These are phyloP conservation scores for Lasioglossum albipes DNA, from an alignment of 1,140 invertebrate species.

Conservation along the genomic window DNA sequence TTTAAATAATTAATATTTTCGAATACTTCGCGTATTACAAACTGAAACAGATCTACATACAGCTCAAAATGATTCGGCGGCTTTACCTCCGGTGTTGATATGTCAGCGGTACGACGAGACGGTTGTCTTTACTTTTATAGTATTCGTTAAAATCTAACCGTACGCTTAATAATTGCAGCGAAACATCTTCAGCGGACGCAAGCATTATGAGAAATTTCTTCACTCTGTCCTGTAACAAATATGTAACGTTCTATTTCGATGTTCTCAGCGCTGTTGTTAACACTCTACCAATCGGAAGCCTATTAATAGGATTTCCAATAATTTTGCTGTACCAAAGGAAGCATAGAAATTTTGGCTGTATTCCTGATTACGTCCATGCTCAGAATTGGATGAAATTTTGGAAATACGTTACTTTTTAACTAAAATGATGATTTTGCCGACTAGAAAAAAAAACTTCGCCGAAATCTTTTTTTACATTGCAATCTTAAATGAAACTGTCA, in stretches of 20 bases:
- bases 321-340: no score
- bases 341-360: no score
- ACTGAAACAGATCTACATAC: slow-evolving; percentile 68
- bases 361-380: no score
- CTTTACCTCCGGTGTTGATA: slow-evolving; percentile 85
- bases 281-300: no score
- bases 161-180: slow-evolving; percentile 92
- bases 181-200: slow-evolving; percentile 87
- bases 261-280: neutral
- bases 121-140: slow-evolving; percentile 89
- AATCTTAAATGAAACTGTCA: no score
- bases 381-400: no score
- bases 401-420: no score
- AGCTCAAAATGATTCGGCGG: slow-evolving; percentile 74
- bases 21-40: neutral
- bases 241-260: neutral
- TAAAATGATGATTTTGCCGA: no score
- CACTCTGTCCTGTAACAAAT: slow-evolving; percentile 84
- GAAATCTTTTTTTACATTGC: no score
- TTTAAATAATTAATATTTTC: no score
- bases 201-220: slow-evolving; percentile 90
- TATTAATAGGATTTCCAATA: no score
- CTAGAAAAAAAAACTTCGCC: no score
- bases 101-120: slow-evolving; percentile 87
- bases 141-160: slow-evolving; percentile 95